Base-by-base conservation (phyloP, 2,797 vertebrate genomes). In the Spinus olivaceus region DNA sequence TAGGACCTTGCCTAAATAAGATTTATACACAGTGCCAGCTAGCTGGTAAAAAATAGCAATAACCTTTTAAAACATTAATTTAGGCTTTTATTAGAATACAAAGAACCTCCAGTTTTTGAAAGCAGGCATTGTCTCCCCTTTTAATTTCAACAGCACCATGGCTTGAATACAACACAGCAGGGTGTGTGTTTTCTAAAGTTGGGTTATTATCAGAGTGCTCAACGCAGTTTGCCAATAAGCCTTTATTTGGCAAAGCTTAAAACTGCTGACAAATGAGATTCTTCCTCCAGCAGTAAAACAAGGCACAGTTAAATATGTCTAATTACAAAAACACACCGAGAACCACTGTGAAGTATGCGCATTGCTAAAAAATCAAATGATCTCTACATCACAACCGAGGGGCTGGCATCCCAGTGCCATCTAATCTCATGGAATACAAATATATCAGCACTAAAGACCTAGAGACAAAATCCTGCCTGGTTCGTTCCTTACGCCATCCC, bases 221-320 rank as follows among this genome's bases (percentile, higher is more conserved):
- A 82, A 94, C 93, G 95, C 94, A 79, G 37, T 98, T 98, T 97
- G 98, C 98, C 98, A 98, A 97, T 97, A 98, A 98, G 97, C 94
- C 97, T 98, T 98, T 98, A 98, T 98, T 98, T 98, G 97, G 97
- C 97, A 97, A 98, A 98, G 98, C 98, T 98, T 98, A 98, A 98
- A 99, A 98, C 97, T 98, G 98, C 98, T 98, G 99, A 99, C 98
- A 98, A 98, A 98, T 97, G 98, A 98, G 98, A 98, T 98, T 98
- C 98, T 98, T 98, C 98, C 98, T 98, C 97, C 97, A 97, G 98
- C 98, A 97, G 96, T 98, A 97, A 97, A 97, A 96, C 91, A 95
- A 95, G 97, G 96, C 94, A 95, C 95, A 96, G 95, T 94, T 97
- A 97, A 98, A 97, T 97, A 98, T 96, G 96, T 95, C 97, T 98